Conservation (phyloP, 2,888 invertebrate species). For the Caenorhabditis becei region DNA sequence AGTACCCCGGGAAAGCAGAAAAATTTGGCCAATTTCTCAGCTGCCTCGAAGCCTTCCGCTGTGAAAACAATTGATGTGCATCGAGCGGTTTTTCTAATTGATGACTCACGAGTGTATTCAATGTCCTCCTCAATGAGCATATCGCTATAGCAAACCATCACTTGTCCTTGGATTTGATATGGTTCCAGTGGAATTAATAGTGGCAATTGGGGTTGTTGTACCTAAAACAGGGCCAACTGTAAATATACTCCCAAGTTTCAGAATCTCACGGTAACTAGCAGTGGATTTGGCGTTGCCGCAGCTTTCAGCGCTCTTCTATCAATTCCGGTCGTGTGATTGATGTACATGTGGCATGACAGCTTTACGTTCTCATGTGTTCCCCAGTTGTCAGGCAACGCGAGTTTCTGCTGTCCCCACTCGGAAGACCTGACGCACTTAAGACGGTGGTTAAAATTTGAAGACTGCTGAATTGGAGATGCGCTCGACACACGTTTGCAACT, state of each 20-base stretch:
- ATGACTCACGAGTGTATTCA: slow-evolving; percentile 9
- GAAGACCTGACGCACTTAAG: not conserved
- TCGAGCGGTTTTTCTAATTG: not conserved
- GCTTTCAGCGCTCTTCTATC: slow-evolving; percentile 8
- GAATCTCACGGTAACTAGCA: not conserved
- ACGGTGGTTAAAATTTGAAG: not conserved
- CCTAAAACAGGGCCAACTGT: no score
- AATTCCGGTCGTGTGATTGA: slow-evolving; percentile 19
- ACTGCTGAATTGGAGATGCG: slow-evolving; percentile 4
- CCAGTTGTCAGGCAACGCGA: slow-evolving; percentile 16
- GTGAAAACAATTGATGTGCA: not conserved
- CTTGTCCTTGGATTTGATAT: slow-evolving; percentile 25
- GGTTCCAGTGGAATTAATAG: not conserved
- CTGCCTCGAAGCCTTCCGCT: slow-evolving; percentile 17
- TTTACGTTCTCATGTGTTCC: slow-evolving; percentile 14
- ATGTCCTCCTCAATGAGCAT: slow-evolving; percentile 22
- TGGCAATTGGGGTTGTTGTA: no score
- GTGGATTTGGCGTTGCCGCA: not conserved
- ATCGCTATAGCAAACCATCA: slow-evolving; percentile 24
- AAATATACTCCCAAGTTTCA: no score
- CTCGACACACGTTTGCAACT: not conserved
- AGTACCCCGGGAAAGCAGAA: slow-evolving; percentile 15
- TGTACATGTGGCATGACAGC: slow-evolving; percentile 31
- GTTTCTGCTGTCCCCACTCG: slow-evolving; percentile 26
- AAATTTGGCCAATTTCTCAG: slow-evolving; percentile 18